Evolutionary conservation across 2,113 vertebrate genomes (phyloP), one percentile per base, ranked within the genome.

Genomic region (Onychostruthus taczanowskii): DNA sequence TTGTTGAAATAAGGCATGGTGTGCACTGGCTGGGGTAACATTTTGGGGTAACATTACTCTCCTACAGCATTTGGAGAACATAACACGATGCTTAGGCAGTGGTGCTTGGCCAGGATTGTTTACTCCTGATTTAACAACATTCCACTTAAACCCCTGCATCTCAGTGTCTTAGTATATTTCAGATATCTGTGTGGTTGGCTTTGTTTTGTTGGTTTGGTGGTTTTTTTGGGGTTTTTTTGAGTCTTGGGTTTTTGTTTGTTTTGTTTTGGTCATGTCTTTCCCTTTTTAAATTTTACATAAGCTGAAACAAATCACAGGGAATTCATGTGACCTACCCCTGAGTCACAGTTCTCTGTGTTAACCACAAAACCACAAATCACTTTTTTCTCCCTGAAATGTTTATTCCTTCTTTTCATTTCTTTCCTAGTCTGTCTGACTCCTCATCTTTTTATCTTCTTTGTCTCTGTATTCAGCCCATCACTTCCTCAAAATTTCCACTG

Each of bases 331-430:
- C 62, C 67, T 82, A 31, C 12, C 61, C 23, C 52, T 78, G 61
- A 89, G 44, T 84, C 84, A 83, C 59, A 73, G 55, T 56, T 55
- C 30, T 76, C 62, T 90, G 31, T 68, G 55, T 85, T 87, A 95
- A 84, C 58, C 70, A 83, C 64, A 86, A 89, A 63, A 10, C 28
- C 68, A 70, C 47, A 75, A 50, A 72, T 72, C 62, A 49, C 61
- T 87, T 78, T n/a, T 46, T 89, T 89, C 58, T 89, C 27, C 18
- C 41, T 84, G 80, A 84, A 87, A 64, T 84, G 37, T 93, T 96
- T 92, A 72, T 27, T 93, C 46, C 14, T 83, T 16, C 24, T 86
- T 72, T 83, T 87, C 7, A 66, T 89, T 83, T 92, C 41, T 89
- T 81, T 75, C 58, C 35, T 52, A 37, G 59, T 88, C 50, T 80